A percentile compares a stretch with the other conserved stretches of the same genome.
phyloP scores from a whole-genome alignment of 2,113 vertebrate genomes.

The Uria aalge region DNA sequence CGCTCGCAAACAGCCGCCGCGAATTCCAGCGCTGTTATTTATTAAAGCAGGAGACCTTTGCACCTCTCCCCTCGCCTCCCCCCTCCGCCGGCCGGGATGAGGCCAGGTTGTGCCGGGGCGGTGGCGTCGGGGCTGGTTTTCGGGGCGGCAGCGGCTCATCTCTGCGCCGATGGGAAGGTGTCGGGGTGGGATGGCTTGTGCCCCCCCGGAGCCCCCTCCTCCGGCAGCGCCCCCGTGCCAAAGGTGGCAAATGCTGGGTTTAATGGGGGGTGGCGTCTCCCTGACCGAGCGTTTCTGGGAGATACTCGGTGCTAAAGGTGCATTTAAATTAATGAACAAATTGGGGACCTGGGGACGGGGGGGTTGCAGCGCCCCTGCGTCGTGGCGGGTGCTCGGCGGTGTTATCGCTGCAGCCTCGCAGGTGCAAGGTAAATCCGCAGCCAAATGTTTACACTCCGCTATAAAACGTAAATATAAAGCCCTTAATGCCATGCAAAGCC shows the following conservation, averaged over 20 bases:
- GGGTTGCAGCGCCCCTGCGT: background rate
- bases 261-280: background rate
- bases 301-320: background rate
- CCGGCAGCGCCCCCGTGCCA: background rate
- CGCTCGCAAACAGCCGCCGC: slow-evolving; percentile 49
- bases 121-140: background rate
- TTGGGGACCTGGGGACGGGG: background rate
- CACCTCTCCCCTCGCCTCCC: background rate
- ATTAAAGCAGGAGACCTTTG: slow-evolving; percentile 58
- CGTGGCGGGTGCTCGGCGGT: accelerated
- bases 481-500: background rate
- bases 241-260: background rate
- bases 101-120: background rate
- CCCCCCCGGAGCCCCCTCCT: too few relatives aligned
- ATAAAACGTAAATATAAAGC: background rate
- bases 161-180: background rate
- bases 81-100: background rate
- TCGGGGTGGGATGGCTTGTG: background rate
- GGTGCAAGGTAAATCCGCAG: background rate
- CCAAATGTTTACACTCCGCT: background rate
- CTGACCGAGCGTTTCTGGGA: background rate
- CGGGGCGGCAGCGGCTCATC: background rate
- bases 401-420: background rate
- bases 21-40: slow-evolving; percentile 58
- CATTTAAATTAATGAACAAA: background rate